Conservation (phyloP, 2,113 vertebrate species). For the Triplophysa siluroides region DNA sequence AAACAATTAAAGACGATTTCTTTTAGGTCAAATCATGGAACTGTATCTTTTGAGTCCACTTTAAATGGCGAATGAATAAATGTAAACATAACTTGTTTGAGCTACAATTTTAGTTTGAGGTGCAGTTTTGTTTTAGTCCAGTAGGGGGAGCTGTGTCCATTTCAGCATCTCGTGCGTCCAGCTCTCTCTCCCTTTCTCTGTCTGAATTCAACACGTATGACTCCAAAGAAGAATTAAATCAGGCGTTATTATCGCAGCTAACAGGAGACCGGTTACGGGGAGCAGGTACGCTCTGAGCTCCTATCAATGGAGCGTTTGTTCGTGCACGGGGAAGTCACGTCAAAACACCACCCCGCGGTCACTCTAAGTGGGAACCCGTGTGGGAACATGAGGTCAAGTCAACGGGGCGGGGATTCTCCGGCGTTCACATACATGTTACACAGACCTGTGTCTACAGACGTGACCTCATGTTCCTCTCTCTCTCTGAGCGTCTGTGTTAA, state of each 20-base stretch:
- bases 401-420: background rate
- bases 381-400: constrained; percentile 8
- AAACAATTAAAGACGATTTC: too few relatives aligned
- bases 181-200: background rate
- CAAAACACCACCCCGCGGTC: background rate
- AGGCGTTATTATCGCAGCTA: constrained; percentile 9
- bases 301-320: constrained; percentile 8
- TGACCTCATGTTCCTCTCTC: constrained; percentile 19
- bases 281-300: background rate
- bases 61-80: background rate
- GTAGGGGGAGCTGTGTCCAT: constrained; percentile 45
- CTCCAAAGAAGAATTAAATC: constrained; percentile 20
- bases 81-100: background rate
- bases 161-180: background rate
- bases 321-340: background rate
- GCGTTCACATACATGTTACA: background rate
- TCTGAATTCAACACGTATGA: background rate
- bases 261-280: constrained; percentile 5
- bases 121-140: constrained; percentile 31
- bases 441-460: constrained; percentile 2
- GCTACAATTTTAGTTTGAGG: background rate
- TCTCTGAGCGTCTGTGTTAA: background rate
- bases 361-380: background rate
- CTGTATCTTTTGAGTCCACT: background rate
- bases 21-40: too few relatives aligned